Base-by-base conservation (phyloP, 2,113 vertebrate species). In the Aldabrachelys gigantea region DNA sequence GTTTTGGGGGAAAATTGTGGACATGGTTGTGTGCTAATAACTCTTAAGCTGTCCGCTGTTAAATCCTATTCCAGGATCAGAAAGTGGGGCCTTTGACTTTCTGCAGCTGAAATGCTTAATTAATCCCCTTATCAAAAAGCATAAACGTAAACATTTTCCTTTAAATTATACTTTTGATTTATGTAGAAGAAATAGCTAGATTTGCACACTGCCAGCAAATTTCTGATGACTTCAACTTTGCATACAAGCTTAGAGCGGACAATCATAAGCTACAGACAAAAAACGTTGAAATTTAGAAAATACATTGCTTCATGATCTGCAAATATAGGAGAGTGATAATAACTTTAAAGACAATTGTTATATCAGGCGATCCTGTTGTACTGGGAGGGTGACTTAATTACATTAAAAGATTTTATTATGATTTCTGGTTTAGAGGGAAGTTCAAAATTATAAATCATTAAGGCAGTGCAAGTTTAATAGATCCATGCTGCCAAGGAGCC, bases 1-100 rank as follows among this genome's bases (percentile, higher is more conserved):
- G 65, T 69, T 93, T 94, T 87, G 65, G 91, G 89, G 85, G 80
- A 5, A 44, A 44, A 41, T 41, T 24, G 9, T 92, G 79, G 92
- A 95, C 95, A 69, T 76, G 10, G 10, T 25, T 76, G 22, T 91
- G 87, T 95, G 95, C 85, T 94, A 88, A 85, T 85, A 54, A 29
- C 84, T 75, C 89, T 82, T 83, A 89, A 82, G 86, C 95, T 86
- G 83, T 85, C 75, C 91, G 82, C 27, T 69, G 78, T 82, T 95
- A 95, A 87, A 96, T 93, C 85, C 81, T 92, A 82, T 50, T 95
- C 89, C 38, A 79, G 84, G 82, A 56, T 93, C 57, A 87, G 89
- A 49, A 65, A 59, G 24, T 0, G 1, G 52, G n/a, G 91, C 87
- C 95, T 72, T 88, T 81, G 83, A 84, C 57, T 88, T 85, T 57